phyloP scores from a whole-genome alignment of 2,888 invertebrate species.

The Campoplex nolae region DNA sequence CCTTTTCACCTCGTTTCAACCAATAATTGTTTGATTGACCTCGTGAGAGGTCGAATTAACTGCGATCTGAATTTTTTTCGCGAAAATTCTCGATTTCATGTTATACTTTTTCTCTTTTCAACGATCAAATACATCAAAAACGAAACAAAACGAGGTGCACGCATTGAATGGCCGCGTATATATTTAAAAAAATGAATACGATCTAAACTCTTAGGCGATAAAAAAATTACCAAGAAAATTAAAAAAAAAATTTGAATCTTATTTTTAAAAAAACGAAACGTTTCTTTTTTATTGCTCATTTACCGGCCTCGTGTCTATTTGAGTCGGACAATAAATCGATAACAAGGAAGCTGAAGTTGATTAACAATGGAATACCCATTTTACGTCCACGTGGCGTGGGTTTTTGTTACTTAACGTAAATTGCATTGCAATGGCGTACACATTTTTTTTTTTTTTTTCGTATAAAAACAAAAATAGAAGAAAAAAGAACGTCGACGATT shows the following conservation, averaged over 20 bases:
- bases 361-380: constrained; percentile 39
- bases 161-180: not conserved
- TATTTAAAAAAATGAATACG: constrained; percentile 2
- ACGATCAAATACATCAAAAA: not conserved
- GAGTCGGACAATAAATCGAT: constrained; percentile 42
- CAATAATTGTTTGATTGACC: constrained; percentile 49
- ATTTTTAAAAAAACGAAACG: not conserved
- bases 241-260: constrained; percentile 43
- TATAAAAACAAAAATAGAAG: constrained; percentile 44
- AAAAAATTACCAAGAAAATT: constrained; percentile 41
- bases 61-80: constrained; percentile 30
- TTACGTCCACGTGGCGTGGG: constrained; percentile 63
- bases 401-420: constrained; percentile 74
- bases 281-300: constrained; percentile 69
- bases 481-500: not conserved
- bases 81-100: constrained; percentile 18
- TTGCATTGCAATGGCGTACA: constrained; percentile 81
- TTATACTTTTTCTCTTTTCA: not conserved
- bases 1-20: constrained; percentile 9
- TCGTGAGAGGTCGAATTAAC: constrained; percentile 25
- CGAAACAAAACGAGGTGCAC: not conserved
- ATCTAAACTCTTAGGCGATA: constrained; percentile 47
- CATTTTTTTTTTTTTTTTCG: constrained; percentile 60
- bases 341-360: not conserved
- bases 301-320: constrained; percentile 68